Evolutionary conservation across 92 coral and sea anemone genomes (phyloP).

Genomic region (Parazoanthus atlanticus): DNA sequence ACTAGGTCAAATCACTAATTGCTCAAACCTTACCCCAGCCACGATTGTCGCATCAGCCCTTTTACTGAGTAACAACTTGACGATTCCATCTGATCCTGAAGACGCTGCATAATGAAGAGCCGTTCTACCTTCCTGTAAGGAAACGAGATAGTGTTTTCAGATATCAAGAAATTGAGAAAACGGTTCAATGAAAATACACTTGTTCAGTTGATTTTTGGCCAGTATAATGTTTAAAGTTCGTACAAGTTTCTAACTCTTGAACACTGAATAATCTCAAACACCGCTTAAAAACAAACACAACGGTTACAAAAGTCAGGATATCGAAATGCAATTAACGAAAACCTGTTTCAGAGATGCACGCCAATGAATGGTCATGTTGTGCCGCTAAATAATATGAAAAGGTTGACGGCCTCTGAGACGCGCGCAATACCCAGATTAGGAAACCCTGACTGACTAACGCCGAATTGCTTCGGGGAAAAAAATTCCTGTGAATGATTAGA

Average conservation of each 20-base stretch:
- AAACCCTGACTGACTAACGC: too few relatives aligned
- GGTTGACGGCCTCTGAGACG: too few relatives aligned
- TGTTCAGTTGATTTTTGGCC: not conserved
- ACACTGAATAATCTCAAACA: not conserved
- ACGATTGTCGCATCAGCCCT: constrained; percentile 74
- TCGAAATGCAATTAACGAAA: too few relatives aligned
- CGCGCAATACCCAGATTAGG: too few relatives aligned
- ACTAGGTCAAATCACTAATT: not conserved
- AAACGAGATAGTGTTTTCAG: too few relatives aligned
- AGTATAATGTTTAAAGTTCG: not conserved
- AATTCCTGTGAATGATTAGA: too few relatives aligned
- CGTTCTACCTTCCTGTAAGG: constrained; percentile 82
- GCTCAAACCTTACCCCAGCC: constrained; percentile 76
- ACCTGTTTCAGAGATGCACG: too few relatives aligned
- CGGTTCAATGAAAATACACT: not conserved
- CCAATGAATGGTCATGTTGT: too few relatives aligned
- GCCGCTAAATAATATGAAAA: too few relatives aligned
- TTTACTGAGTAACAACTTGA: constrained; percentile 80
- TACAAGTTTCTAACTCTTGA: too few relatives aligned
- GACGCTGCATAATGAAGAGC: constrained; percentile 92
- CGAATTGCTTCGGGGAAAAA: too few relatives aligned
- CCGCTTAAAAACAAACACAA: not conserved
- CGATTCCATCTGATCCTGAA: constrained; percentile 94
- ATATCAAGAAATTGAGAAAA: not conserved
- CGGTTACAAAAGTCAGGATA: not conserved